A percentile compares a stretch with the other conserved stretches of the same genome.
Evolutionary conservation across 2,113 vertebrate species (phyloP).

Genomic region (Pseudopodoces humilis): DNA sequence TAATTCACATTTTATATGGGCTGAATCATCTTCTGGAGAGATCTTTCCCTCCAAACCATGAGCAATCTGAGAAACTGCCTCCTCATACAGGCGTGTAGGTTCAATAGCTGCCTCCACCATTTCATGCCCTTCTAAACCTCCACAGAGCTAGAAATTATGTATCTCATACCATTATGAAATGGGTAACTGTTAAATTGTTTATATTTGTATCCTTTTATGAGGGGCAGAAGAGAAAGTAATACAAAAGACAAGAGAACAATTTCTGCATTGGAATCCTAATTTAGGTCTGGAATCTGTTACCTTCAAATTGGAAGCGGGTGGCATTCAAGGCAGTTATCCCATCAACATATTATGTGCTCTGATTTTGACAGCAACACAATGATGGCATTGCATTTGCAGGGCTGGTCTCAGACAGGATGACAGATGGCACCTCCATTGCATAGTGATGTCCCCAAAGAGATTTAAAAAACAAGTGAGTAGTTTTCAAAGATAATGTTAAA

Average conservation of each 20-base stretch:
- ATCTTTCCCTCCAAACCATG: not conserved
- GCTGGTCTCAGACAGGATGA: not conserved
- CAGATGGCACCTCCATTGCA: slow-evolving; percentile 14
- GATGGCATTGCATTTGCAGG: not conserved
- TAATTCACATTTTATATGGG: not conserved
- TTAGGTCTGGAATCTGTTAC: not conserved
- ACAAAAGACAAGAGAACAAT: not conserved
- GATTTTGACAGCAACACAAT: slow-evolving; percentile 1
- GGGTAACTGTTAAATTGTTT: not conserved
- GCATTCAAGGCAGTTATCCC: slow-evolving; percentile 13
- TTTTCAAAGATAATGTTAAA: not conserved
- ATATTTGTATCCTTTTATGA: not conserved
- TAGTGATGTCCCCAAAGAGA: not conserved
- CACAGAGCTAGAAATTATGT: not conserved
- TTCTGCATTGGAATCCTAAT: not conserved
- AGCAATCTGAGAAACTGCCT: not conserved
- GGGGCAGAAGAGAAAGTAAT: not conserved
- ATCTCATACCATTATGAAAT: not conserved
- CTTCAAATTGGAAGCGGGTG: not conserved
- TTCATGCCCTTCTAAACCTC: not conserved
- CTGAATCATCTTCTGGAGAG: not conserved
- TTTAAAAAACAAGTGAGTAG: not conserved
- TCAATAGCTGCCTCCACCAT: not conserved
- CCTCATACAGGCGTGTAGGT: not conserved
- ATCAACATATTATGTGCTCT: not conserved